Base-by-base conservation (phyloP, 2,888 invertebrate species). In the Latheticus oryzae region DNA sequence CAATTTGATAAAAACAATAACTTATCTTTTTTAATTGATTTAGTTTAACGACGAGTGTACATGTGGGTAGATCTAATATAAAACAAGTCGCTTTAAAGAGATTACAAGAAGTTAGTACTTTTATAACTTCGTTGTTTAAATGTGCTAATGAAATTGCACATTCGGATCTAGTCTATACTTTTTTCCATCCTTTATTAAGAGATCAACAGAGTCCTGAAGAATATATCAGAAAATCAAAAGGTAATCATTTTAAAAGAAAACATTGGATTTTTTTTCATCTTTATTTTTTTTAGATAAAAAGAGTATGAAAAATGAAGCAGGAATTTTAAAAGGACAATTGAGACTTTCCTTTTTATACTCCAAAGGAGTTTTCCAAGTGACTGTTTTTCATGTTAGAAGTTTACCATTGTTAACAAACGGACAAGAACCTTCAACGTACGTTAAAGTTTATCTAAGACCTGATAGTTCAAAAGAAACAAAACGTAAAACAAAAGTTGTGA, bases 161-260 rank as follows among this genome's bases (percentile, higher is more conserved):
- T 81, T 93, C 91, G 3, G 95, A 97, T 78, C 83, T 99, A 48
- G 96, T 99, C 0, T 98, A 98, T 77, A 99, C 98, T 0, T 99
- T 99, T 83, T 98, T 98, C 82, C 99, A 99, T 81, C 96, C 97
- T 1, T 80, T 98, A 61, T 80, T 97, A 60, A 82, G 97, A 62
- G 98, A 98, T 80, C 96, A 97, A 79, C 93, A 95, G 76, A 93
- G 93, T 72, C 88, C 90, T 5, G 90, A 91, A 68, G 88, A 93
- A 59, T 88, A 89, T 77, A 83, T 88, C 67, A 84, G 85, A 60
- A 92, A 90, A 83, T 85, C 87, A 23, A 88, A 85, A 86, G 91
- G 92, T 91, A 72, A 42, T 12, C n/a, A n/a, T n/a, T n/a, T n/a
- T n/a, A n/a, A n/a, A n/a, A n/a, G n/a, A n/a, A n/a, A n/a, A n/a